These are phyloP conservation scores for Urocynchramus pylzowi DNA, from an alignment of 2,113 vertebrate genomes.

Conservation along the genomic window DNA sequence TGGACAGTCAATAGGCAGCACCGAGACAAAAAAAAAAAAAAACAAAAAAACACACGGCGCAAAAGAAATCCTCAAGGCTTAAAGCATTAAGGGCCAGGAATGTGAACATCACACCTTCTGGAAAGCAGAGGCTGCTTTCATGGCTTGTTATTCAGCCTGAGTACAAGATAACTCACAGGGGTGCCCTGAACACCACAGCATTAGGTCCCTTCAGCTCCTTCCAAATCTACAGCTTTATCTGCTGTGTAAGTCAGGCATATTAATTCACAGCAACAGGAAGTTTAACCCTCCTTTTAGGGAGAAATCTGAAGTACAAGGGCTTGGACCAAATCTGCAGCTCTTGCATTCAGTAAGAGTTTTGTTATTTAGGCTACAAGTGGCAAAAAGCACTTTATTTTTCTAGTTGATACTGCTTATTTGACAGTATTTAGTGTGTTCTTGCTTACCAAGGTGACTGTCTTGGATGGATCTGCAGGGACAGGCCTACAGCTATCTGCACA, in stretches of 20 bases:
- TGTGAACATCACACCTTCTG: not conserved
- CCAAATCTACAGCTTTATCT: not conserved
- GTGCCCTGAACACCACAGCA: not conserved
- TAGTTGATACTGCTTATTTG: not conserved
- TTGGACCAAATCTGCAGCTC: not conserved
- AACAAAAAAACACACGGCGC: fast-evolving
- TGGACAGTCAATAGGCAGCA: not conserved
- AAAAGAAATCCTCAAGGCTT: not conserved
- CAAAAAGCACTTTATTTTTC: not conserved
- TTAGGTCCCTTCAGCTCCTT: not conserved
- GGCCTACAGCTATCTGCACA: not conserved
- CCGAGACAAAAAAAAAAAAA: not conserved
- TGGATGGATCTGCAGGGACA: not conserved
- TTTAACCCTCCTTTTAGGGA: not conserved
- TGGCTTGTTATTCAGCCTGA: not conserved
- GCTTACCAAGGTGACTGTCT: not conserved
- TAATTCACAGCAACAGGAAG: not conserved
- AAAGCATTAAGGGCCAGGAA: not conserved
- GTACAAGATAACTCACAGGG: not conserved
- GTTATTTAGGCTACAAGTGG: not conserved
- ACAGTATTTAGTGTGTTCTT: not conserved
- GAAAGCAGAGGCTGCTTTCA: not conserved
- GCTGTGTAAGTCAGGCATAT: not conserved
- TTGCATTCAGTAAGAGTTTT: not conserved
- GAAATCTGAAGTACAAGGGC: not conserved